A percentile compares a stretch with the other conserved stretches of the same genome.
Evolutionary conservation across 1,140 invertebrate species (phyloP).

Genomic region (Pseudomyrmex concolor): DNA sequence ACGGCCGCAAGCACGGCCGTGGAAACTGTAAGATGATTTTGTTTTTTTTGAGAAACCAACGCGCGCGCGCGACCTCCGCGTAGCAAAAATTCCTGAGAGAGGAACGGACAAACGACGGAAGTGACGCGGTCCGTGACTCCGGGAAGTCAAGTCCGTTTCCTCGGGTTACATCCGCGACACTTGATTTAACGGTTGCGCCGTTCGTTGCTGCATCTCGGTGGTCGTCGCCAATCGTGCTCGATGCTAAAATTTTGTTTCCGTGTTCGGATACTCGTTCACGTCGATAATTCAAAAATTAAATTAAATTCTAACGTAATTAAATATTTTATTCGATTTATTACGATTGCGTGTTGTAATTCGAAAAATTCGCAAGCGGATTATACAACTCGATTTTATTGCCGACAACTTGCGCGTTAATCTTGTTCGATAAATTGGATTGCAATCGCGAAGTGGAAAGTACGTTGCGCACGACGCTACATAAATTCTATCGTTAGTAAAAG

Average conservation of each 20-base stretch:
- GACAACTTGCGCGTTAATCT: no score
- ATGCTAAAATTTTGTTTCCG: neutral
- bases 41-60: constrained; percentile 30
- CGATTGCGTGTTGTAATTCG: neutral
- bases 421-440: neutral
- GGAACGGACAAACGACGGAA: constrained; percentile 51
- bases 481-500: constrained; percentile 40
- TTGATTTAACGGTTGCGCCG: constrained; percentile 11
- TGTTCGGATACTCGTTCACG: neutral
- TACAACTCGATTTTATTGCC: no score
- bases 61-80: neutral
- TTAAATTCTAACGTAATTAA: neutral
- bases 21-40: neutral
- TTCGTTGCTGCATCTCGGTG: neutral
- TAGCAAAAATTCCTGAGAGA: constrained; percentile 52
- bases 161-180: constrained; percentile 11
- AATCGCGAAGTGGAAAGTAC: neutral
- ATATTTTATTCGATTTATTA: no score
- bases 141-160: constrained; percentile 25
- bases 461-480: neutral
- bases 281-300: neutral
- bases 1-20: no score
- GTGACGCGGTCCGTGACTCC: constrained; percentile 36
- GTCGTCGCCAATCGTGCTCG: neutral
- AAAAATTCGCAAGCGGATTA: neutral